phyloP scores from a whole-genome alignment of 2,113 vertebrate genomes.

The Salvelinus namaycush region DNA sequence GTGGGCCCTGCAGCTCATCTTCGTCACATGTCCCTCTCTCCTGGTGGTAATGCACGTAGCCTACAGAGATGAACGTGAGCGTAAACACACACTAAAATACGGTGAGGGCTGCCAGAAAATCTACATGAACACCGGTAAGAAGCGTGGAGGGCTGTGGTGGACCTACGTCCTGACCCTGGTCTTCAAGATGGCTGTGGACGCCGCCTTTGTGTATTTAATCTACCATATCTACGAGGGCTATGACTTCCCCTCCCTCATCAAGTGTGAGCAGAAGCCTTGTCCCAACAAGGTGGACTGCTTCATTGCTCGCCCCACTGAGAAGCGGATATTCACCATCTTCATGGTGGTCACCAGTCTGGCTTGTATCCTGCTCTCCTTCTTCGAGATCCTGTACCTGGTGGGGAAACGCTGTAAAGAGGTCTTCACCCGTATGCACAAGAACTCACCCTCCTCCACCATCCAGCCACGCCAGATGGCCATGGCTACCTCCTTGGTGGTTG shows the following conservation, averaged over 20 bases:
- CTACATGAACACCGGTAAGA: constrained; percentile 85
- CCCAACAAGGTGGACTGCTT: constrained; percentile 93
- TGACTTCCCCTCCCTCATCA: constrained; percentile 83
- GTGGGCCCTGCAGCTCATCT: constrained; percentile 98
- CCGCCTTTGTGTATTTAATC: constrained; percentile 84
- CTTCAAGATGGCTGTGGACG: constrained; percentile 84
- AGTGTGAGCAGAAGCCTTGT: constrained; percentile 82
- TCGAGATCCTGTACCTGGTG: constrained; percentile 85
- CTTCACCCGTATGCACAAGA: background rate
- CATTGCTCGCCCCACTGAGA: constrained; percentile 91
- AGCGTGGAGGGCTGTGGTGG: constrained; percentile 94
- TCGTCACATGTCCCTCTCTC: constrained; percentile 93
- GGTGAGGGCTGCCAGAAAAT: constrained; percentile 62
- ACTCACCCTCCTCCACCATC: background rate
- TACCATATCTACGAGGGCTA: constrained; percentile 85
- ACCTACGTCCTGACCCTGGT: constrained; percentile 89
- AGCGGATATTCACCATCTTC: constrained; percentile 93
- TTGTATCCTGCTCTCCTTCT: constrained; percentile 84
- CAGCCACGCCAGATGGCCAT: constrained; percentile 20
- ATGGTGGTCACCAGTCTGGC: constrained; percentile 84
- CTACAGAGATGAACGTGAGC: constrained; percentile 84
- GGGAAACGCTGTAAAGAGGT: constrained; percentile 80
- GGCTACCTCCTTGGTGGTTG: constrained; percentile 46
- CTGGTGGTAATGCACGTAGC: constrained; percentile 94
- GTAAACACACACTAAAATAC: constrained; percentile 52